Evolutionary conservation across 2,797 vertebrate genomes (phyloP), one percentile per base, ranked within the genome.

Genomic region (Passerculus sandwichensis): DNA sequence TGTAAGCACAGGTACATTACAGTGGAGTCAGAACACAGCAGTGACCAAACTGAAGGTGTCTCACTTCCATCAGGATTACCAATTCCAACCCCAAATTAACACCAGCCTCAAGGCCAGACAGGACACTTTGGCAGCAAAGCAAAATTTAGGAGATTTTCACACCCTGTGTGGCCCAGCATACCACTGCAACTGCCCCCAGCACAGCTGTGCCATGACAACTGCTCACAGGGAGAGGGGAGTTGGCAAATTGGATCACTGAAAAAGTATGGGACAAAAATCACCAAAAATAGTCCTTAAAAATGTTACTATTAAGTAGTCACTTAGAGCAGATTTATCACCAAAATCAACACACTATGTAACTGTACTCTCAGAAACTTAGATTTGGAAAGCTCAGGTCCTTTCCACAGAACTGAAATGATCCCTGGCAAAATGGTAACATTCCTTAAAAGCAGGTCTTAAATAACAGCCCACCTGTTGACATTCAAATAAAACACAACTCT

Each of bases 401-500:
- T 88, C 89, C 75, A 89, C 47, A 74, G 64, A 69, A 82, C 36
- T 66, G 69, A 80, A 94, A 69, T 15, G 61, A 88, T 93, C 75
- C 64, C 85, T 94, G 91, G 89, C 91, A 93, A 85, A 93, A 77
- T 0, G 0, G 50, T 65, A 89, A 91, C 91, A 93, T 94, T 95
- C 91, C 91, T 93, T 93, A 93, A 74, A 91, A 88, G 65, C 1
- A 4, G 20, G 85, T 85, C 88, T 91, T 91, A 94, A 94, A 93
- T 96, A 94, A 95, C 80, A 59, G 59, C 91, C 80, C 93, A 95
- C 93, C 94, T 94, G 86, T 83, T 34, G 9, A 85, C 81, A 61
- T 74, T 82, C 93, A 87, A 93, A 95, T 92, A 81, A 96, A 97
- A 89, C 78, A 88, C 30, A 85, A 50, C 53, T 56, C 78, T 26